These are phyloP conservation scores for Hydraecia micacea DNA, from an alignment of 2,888 invertebrate species.

Conservation along the genomic window DNA sequence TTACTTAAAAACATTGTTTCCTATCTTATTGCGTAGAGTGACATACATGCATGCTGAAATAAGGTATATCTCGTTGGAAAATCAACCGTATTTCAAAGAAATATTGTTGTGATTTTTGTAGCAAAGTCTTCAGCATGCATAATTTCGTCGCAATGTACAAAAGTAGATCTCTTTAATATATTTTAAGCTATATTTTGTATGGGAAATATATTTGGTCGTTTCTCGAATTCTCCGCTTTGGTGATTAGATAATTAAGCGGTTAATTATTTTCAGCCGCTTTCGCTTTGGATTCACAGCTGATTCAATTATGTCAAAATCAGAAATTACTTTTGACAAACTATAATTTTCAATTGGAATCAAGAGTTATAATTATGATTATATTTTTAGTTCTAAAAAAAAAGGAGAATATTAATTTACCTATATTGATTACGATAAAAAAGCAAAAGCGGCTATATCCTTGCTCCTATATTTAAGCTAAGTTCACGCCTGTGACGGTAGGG, in stretches of 20 bases:
- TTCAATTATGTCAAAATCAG: constrained; percentile 15
- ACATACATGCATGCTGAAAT: constrained; percentile 28
- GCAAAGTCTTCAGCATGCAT: constrained; percentile 40
- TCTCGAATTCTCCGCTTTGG: constrained; percentile 63
- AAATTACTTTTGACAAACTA: constrained; percentile 10
- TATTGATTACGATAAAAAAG: not conserved
- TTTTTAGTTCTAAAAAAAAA: not conserved
- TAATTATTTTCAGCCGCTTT: constrained; percentile 53
- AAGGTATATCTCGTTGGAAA: constrained; percentile 8
- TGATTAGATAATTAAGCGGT: constrained; percentile 53
- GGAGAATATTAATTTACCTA: not conserved
- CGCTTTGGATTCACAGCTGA: constrained; percentile 42
- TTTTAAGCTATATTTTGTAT: constrained; percentile 57
- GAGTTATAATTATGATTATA: not conserved
- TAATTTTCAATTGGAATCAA: constrained; percentile 14
- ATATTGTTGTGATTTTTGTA: constrained; percentile 29
- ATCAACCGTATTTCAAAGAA: constrained; percentile 15
- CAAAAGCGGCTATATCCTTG: constrained; percentile 38
- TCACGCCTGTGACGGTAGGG: constrained; percentile 41
- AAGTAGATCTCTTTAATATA: constrained; percentile 61
- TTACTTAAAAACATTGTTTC: constrained; percentile 33
- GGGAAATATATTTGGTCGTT: constrained; percentile 52
- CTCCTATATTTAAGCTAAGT: constrained; percentile 56
- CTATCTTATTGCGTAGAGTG: constrained; percentile 42
- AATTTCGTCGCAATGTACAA: constrained; percentile 42